Evolutionary conservation across 2,113 vertebrate genomes (phyloP), one percentile per base, ranked within the genome.

Genomic region (Eonycteris spelaea): DNA sequence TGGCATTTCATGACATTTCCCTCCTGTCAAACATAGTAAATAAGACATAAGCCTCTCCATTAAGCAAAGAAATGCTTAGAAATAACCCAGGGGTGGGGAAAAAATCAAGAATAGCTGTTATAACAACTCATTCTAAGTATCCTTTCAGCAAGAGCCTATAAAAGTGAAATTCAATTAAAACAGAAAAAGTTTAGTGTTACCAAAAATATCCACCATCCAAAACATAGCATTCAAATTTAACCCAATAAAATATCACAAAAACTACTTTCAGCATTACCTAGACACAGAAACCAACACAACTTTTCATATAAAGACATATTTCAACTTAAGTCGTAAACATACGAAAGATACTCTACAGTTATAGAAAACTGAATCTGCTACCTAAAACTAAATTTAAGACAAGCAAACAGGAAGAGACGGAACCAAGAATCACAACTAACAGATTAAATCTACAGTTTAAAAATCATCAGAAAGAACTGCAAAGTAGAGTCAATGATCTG

Each of bases 401-500:
- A 55, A 55, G 38, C 79, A 78, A 95, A 70, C 55, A 97, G 33
- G 90, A 94, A 95, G 86, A 71, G 65, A 87, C 0, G 7, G 86
- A 85, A 88, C 85, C 88, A 74, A 89, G 93, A 91, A 67, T 63
- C 71, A 94, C 79, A 94, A 91, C 90, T 70, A 71, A 92, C 30
- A 85, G 84, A 53, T 87, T 86, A 85, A 87, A 96, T 82, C 51
- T 78, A 95, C 0, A 2, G 24, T 84, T 89, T 68, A 40, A 80
- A 4, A 38, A 96, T n/a, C 22, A 94, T n/a, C 90, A 96, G 78
- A 77, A 94, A 97, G 96, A 87, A 96, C 80, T 84, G 77, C 95
- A 96, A 91, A 96, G 96, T 79, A 95, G 68, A 96, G 94, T n/a
- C 86, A 73, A 38, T 28, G 78, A 61, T 94, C 91, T 95, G 91